Conservation (phyloP, 2,888 invertebrate species). For the Drosophila crucigera region DNA sequence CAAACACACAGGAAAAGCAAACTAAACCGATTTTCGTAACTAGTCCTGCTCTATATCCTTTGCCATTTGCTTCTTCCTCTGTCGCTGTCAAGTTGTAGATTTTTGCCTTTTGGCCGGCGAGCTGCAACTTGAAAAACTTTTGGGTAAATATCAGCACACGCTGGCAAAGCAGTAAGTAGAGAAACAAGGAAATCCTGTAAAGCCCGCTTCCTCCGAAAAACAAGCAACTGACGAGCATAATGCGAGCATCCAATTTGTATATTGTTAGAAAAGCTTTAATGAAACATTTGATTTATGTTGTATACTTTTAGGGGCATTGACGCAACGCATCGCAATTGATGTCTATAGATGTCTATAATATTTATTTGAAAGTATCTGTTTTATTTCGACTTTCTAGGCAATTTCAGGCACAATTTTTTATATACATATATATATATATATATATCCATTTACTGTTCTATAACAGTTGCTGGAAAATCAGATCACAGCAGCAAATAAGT, state of each 20-base stretch:
- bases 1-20: slow-evolving; percentile 40
- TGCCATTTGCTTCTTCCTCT: slow-evolving; percentile 4
- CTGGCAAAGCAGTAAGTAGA: slow-evolving; percentile 23
- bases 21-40: slow-evolving; percentile 58
- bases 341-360: neutral
- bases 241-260: slow-evolving; percentile 27
- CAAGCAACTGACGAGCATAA: slow-evolving; percentile 4
- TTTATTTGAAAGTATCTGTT: neutral
- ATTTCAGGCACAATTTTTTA: no score
- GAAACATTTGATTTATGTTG: neutral
- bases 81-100: slow-evolving; percentile 37
- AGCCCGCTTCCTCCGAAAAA: slow-evolving; percentile 12
- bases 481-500: neutral
- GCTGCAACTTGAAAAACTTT: slow-evolving; percentile 59
- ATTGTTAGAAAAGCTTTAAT: neutral
- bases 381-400: neutral
- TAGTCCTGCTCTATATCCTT: slow-evolving; percentile 15
- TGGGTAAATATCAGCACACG: slow-evolving; percentile 53
- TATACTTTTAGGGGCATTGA: neutral
- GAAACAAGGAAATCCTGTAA: slow-evolving; percentile 25
- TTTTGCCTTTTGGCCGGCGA: slow-evolving; percentile 59
- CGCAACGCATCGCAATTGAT: neutral
- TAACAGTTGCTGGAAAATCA: neutral
- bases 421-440: neutral
- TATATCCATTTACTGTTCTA: neutral